These are phyloP conservation scores for Ectropis grisescens DNA, from an alignment of 1,140 invertebrate species.

Conservation along the genomic window DNA sequence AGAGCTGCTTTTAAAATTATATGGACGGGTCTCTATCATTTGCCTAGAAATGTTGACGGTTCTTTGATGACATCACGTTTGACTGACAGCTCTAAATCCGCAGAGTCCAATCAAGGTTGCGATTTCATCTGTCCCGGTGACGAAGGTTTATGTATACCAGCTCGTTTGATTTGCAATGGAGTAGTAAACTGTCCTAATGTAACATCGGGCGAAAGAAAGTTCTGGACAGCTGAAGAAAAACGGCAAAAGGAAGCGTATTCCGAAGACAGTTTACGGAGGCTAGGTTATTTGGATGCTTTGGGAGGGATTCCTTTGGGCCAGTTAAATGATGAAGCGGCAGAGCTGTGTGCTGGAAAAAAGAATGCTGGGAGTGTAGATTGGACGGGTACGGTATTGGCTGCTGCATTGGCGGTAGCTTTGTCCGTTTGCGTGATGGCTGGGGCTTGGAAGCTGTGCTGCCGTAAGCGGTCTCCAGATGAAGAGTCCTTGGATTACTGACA, in stretches of 20 bases:
- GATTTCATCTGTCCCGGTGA: slow-evolving; percentile 89
- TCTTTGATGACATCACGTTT: slow-evolving; percentile 81
- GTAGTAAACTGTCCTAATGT: slow-evolving; percentile 86
- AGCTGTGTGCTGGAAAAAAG: slow-evolving; percentile 71
- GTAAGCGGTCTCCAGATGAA: slow-evolving; percentile 62
- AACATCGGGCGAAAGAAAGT: slow-evolving; percentile 45
- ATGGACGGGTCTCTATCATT: slow-evolving; percentile 90
- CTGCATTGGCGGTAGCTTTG: slow-evolving; percentile 43
- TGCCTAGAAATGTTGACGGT: slow-evolving; percentile 85
- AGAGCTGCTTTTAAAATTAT: slow-evolving; percentile 87
- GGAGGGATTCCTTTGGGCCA: slow-evolving; percentile 55
- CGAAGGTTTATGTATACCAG: slow-evolving; percentile 83
- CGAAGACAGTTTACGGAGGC: slow-evolving; percentile 70
- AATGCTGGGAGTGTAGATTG: slow-evolving; percentile 44
- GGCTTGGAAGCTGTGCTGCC: slow-evolving; percentile 63
- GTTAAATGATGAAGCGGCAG: slow-evolving; percentile 75
- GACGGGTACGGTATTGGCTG: slow-evolving; percentile 55
- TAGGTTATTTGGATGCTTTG: slow-evolving; percentile 68
- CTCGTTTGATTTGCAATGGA: slow-evolving; percentile 87
- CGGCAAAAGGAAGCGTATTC: slow-evolving; percentile 63
- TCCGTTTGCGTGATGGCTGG: slow-evolving; percentile 51
- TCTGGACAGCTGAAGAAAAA: slow-evolving; percentile 60
- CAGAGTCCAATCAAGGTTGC: slow-evolving; percentile 69
- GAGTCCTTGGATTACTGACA: slow-evolving; percentile 68
- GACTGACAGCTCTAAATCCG: slow-evolving; percentile 66